phyloP scores from a whole-genome alignment of 2,888 invertebrate species.

The Catonia carolina region DNA sequence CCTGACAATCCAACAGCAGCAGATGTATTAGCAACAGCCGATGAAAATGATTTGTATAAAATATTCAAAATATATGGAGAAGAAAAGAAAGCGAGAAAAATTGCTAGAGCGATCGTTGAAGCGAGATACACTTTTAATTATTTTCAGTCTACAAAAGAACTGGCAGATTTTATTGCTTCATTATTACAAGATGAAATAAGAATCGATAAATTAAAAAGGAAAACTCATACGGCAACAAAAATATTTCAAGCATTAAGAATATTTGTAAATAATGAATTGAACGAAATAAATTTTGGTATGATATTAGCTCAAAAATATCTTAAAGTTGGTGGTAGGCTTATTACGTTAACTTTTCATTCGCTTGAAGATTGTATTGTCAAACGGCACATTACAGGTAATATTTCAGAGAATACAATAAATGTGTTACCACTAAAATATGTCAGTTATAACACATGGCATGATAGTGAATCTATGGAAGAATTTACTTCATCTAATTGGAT shows the following conservation, averaged over 20 bases:
- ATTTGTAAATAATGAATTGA: slow-evolving; percentile 93
- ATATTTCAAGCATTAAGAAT: slow-evolving; percentile 90
- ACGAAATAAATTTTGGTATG: slow-evolving; percentile 87
- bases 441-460: slow-evolving; percentile 54
- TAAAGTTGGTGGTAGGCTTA: slow-evolving; percentile 68
- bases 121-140: slow-evolving; percentile 66
- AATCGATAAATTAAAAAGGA: slow-evolving; percentile 66
- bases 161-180: slow-evolving; percentile 65
- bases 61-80: slow-evolving; percentile 91
- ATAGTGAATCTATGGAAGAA: slow-evolving; percentile 53
- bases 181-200: slow-evolving; percentile 52
- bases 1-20: slow-evolving; percentile 73
- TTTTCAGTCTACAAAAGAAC: slow-evolving; percentile 73
- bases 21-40: slow-evolving; percentile 73
- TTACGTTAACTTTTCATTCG: slow-evolving; percentile 85
- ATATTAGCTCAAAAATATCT: slow-evolving; percentile 68
- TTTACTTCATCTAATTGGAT: slow-evolving; percentile 66
- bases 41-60: slow-evolving; percentile 68
- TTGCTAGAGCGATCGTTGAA: slow-evolving; percentile 81
- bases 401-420: slow-evolving; percentile 64
- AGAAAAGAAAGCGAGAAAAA: slow-evolving; percentile 77
- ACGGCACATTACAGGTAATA: slow-evolving; percentile 72
- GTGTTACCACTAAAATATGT: slow-evolving; percentile 64
- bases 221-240: slow-evolving; percentile 79
- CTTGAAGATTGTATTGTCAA: slow-evolving; percentile 92